These are phyloP conservation scores for Philotrypesis tridentata DNA, from an alignment of 1,140 invertebrate genomes.

Conservation along the genomic window DNA sequence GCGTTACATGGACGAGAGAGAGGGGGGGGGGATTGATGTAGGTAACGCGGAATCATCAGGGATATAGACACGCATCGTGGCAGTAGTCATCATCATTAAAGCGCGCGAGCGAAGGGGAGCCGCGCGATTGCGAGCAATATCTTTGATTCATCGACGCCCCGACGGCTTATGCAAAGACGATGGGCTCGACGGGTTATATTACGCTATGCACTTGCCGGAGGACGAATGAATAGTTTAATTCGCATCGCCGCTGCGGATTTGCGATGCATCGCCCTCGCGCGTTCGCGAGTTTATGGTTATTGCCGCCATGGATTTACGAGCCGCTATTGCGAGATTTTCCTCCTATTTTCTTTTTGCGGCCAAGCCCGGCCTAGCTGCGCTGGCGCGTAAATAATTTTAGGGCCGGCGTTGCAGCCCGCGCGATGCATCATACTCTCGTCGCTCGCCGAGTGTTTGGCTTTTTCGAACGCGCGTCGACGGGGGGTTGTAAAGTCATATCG, in stretches of 20 bases:
- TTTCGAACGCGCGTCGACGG: not conserved
- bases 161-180: constrained; percentile 35
- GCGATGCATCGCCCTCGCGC: not conserved
- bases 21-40: constrained; percentile 52
- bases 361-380: not conserved
- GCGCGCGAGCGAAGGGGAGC: not conserved
- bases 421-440: not conserved
- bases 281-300: constrained; percentile 40
- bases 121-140: constrained; percentile 40
- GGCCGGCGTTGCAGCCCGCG: not conserved
- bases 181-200: not conserved
- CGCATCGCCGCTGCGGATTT: constrained; percentile 23
- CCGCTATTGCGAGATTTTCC: constrained; percentile 14
- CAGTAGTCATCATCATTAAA: constrained; percentile 64
- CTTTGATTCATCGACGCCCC: constrained; percentile 47
- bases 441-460: not conserved
- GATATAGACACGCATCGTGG: not conserved
- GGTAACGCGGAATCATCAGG: constrained; percentile 54
- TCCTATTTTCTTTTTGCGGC: constrained; percentile 23
- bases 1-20: constrained; percentile 42
- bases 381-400: constrained; percentile 10
- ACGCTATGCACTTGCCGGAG: constrained; percentile 1
- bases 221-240: constrained; percentile 48
- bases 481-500: not conserved
- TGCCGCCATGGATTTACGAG: constrained; percentile 41